Percentiles rank a stretch among this genome's conserved stretches.
These are phyloP conservation scores for Taphrorychus bicolor DNA, from an alignment of 2,888 invertebrate genomes.

Conservation along the genomic window DNA sequence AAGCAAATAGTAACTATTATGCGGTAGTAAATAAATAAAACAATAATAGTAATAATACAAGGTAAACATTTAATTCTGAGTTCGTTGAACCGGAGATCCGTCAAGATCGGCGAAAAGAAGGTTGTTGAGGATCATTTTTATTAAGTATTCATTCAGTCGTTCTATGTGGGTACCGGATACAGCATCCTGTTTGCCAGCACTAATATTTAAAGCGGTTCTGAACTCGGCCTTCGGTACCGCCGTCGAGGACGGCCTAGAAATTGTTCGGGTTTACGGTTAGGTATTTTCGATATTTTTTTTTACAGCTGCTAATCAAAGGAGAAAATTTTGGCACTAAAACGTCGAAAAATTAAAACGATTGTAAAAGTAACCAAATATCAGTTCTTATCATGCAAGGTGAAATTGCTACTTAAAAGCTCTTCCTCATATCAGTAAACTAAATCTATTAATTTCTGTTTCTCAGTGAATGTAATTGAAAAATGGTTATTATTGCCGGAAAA, in stretches of 20 bases:
- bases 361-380: too few relatives aligned
- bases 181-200: slow-evolving; percentile 24
- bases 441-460: too few relatives aligned
- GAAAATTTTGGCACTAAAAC: too few relatives aligned
- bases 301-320: too few relatives aligned
- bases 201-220: slow-evolving; percentile 13
- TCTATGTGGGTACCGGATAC: slow-evolving; percentile 33
- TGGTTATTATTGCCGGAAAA: too few relatives aligned
- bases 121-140: slow-evolving; percentile 36
- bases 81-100: slow-evolving; percentile 33
- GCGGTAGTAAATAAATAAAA: too few relatives aligned
- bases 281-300: background rate
- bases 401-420: too few relatives aligned
- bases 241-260: slow-evolving; percentile 5
- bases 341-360: too few relatives aligned
- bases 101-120: slow-evolving; percentile 39
- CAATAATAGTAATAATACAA: background rate
- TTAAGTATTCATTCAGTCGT: slow-evolving; percentile 26
- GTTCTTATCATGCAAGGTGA: too few relatives aligned
- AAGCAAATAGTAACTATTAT: too few relatives aligned
- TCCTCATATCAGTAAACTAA: too few relatives aligned
- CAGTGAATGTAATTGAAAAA: too few relatives aligned
- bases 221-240: background rate
- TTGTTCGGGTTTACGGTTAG: background rate
- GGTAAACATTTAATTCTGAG: slow-evolving; percentile 29